Percentiles rank a stretch among this genome's conserved stretches.
Conservation (phyloP, 2,113 vertebrate genomes). For the Myiopsitta monachus region DNA sequence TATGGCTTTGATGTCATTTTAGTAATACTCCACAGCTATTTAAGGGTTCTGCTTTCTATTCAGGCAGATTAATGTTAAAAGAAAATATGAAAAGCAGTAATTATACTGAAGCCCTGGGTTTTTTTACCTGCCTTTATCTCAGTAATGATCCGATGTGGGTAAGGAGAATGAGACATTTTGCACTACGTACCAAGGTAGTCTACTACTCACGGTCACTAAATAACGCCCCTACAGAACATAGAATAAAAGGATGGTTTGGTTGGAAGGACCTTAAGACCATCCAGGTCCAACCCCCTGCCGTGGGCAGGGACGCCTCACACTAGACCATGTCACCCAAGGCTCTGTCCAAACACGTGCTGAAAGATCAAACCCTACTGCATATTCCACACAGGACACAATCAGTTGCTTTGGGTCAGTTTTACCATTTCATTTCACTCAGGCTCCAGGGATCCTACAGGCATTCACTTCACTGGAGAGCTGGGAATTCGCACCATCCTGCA, state of each 20-base stretch:
- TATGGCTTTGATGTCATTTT: background rate
- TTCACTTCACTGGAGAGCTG: background rate
- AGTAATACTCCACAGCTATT: background rate
- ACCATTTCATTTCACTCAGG: background rate
- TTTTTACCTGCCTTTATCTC: background rate
- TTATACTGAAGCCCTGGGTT: background rate
- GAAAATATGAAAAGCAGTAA: background rate
- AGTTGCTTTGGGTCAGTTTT: background rate
- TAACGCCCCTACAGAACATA: background rate
- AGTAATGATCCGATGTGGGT: background rate
- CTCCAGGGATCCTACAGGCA: background rate
- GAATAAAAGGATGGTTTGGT: background rate
- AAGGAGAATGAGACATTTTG: background rate
- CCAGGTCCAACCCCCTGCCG: background rate
- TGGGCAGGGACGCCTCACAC: background rate
- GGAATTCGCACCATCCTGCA: background rate
- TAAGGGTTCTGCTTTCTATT: background rate
- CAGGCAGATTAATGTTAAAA: background rate
- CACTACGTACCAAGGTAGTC: background rate
- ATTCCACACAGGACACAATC: background rate
- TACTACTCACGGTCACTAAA: background rate
- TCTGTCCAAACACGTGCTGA: fast-evolving
- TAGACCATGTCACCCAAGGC: background rate
- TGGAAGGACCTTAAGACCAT: background rate
- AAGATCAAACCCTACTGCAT: background rate